Conservation (phyloP, 2,113 vertebrate species). For the Sorex araneus region DNA sequence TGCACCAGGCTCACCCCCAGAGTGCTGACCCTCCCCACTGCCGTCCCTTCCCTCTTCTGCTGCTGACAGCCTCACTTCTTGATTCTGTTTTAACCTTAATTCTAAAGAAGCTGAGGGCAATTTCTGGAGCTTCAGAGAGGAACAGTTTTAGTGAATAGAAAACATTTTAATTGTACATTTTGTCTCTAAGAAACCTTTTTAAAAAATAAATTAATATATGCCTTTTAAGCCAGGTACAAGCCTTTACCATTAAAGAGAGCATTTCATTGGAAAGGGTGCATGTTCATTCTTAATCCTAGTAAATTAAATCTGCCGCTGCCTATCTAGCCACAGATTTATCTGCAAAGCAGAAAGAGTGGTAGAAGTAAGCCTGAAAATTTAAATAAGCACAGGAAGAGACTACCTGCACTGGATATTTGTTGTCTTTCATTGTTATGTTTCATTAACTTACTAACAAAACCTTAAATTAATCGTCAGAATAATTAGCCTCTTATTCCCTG, state of each 20-base stretch:
- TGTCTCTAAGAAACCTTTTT: not conserved
- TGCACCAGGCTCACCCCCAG: too few relatives aligned
- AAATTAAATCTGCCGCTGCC: not conserved
- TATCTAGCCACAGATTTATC: not conserved
- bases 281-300: not conserved
- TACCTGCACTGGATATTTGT: not conserved
- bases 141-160: slow-evolving; percentile 3
- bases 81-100: not conserved
- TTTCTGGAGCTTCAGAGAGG: slow-evolving; percentile 18
- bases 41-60: too few relatives aligned
- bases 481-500: slow-evolving; percentile 43
- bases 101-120: slow-evolving; percentile 28
- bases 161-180: too few relatives aligned
- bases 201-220: not conserved
- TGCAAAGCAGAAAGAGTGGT: slow-evolving; percentile 3
- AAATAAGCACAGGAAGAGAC: not conserved
- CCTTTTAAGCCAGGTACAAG: not conserved
- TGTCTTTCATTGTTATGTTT: slow-evolving; percentile 61
- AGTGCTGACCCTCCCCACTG: too few relatives aligned
- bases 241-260: not conserved
- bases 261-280: slow-evolving; percentile 9
- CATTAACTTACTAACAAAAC: slow-evolving; percentile 66
- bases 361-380: slow-evolving; percentile 18
- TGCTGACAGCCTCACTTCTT: too few relatives aligned
- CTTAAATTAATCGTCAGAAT: slow-evolving; percentile 55